Evolutionary conservation across 2,797 vertebrate genomes (phyloP).

Genomic region (Sebastes matsubarae): DNA sequence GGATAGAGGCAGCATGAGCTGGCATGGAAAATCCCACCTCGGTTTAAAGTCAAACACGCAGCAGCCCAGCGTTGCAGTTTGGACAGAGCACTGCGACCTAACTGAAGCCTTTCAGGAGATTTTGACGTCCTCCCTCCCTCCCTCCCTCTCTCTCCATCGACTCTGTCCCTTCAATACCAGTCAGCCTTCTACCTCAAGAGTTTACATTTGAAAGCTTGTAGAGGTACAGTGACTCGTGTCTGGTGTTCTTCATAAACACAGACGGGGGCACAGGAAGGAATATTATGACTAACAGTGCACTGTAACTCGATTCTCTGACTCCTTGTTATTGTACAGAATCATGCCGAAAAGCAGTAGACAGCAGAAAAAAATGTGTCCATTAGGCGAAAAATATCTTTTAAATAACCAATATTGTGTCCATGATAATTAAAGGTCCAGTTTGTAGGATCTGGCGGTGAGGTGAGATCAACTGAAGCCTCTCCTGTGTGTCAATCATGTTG

Average conservation of each 20-base stretch:
- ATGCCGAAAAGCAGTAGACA: not conserved
- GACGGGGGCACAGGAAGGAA: conserved; percentile 25
- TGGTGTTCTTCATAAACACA: conserved; percentile 55
- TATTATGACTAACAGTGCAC: conserved; percentile 25
- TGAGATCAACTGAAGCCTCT: too few relatives aligned
- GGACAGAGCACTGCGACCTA: conserved; percentile 27
- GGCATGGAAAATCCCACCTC: conserved; percentile 80
- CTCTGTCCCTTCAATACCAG: conserved; percentile 21
- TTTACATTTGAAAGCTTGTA: conserved; percentile 60
- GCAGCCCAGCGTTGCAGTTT: conserved; percentile 55
- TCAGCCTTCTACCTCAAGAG: conserved; percentile 25
- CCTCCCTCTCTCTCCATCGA: conserved; percentile 14
- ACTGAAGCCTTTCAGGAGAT: conserved; percentile 64
- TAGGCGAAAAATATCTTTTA: not conserved
- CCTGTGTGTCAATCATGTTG: too few relatives aligned
- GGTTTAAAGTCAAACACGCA: conserved; percentile 53
- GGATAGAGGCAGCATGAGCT: conserved; percentile 68
- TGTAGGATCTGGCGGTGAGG: too few relatives aligned
- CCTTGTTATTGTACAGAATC: not conserved
- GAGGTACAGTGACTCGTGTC: conserved; percentile 30
- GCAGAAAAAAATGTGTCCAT: not conserved
- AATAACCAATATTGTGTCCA: not conserved
- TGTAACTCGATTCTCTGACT: conserved; percentile 18
- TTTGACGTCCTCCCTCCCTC: conserved; percentile 17
- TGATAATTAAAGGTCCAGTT: not conserved